phyloP scores from a whole-genome alignment of 2,888 invertebrate genomes.

The Watsonalla cultraria region DNA sequence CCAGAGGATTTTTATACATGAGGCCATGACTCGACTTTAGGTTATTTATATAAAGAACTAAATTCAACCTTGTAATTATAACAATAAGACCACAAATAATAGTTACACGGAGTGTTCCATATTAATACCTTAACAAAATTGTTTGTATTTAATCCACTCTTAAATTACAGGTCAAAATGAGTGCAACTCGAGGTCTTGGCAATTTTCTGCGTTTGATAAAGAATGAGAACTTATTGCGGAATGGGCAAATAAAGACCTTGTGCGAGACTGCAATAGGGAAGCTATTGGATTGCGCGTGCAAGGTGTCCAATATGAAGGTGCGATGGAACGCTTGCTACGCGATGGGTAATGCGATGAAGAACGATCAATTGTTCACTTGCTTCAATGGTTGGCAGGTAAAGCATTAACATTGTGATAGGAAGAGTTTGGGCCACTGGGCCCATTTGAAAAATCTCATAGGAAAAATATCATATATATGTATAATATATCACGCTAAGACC shows the following conservation, averaged over 20 bases:
- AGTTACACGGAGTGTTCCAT: too few relatives aligned
- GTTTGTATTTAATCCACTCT: not conserved
- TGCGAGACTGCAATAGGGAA: conserved; percentile 80
- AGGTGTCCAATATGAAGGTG: conserved; percentile 89
- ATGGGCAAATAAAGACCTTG: conserved; percentile 70
- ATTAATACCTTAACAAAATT: not conserved
- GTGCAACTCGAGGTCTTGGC: conserved; percentile 89
- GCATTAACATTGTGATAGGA: not conserved
- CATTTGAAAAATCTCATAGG: not conserved
- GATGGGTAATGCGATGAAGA: conserved; percentile 87
- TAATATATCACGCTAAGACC: too few relatives aligned
- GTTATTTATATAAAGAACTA: too few relatives aligned
- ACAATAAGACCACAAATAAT: too few relatives aligned
- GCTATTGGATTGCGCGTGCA: conserved; percentile 83
- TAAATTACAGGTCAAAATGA: conserved; percentile 78
- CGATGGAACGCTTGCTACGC: conserved; percentile 96
- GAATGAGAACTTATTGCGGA: conserved; percentile 61
- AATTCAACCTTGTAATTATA: too few relatives aligned
- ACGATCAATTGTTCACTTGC: conserved; percentile 67
- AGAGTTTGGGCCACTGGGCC: not conserved
- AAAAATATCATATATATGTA: not conserved
- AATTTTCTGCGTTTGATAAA: conserved; percentile 85
- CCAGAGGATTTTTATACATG: too few relatives aligned
- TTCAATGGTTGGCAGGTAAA: conserved; percentile 77
- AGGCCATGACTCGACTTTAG: too few relatives aligned